These are phyloP conservation scores for Neuroscelio doddi DNA, from an alignment of 2,888 invertebrate species.

Conservation along the genomic window DNA sequence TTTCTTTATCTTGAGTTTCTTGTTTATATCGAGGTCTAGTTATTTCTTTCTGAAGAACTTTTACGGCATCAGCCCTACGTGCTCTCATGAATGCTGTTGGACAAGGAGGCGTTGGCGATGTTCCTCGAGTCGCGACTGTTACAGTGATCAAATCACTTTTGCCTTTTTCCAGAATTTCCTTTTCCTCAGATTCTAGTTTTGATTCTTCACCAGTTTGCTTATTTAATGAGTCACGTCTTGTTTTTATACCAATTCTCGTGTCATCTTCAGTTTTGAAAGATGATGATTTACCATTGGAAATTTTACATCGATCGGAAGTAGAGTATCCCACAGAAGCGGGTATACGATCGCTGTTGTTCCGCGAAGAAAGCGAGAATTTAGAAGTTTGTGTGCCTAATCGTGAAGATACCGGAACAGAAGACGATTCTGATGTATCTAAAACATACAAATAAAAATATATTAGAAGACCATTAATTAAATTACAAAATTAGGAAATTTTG, in stretches of 20 bases:
- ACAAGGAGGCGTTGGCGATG: constrained; percentile 84
- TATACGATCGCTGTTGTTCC: constrained; percentile 50
- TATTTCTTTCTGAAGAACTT: constrained; percentile 82
- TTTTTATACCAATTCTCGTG: constrained; percentile 12
- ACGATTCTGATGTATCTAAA: constrained; percentile 57
- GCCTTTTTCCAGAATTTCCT: constrained; percentile 20
- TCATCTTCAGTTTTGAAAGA: constrained; percentile 46
- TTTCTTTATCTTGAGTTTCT: constrained; percentile 79
- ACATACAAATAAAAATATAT: too few relatives aligned
- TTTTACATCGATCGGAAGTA: constrained; percentile 57
- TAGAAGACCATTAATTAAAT: too few relatives aligned
- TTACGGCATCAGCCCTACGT: constrained; percentile 82
- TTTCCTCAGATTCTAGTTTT: constrained; percentile 30
- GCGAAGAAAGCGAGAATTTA: constrained; percentile 49
- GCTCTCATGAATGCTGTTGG: constrained; percentile 76
- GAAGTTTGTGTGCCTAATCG: constrained; percentile 50
- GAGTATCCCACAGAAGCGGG: constrained; percentile 53
- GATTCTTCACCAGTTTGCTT: constrained; percentile 43
- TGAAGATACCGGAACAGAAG: constrained; percentile 54
- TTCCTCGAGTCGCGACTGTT: constrained; percentile 81
- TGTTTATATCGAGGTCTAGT: constrained; percentile 74
- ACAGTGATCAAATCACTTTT: constrained; percentile 62
- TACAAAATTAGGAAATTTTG: too few relatives aligned
- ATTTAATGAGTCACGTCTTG: constrained; percentile 9
- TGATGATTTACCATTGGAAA: constrained; percentile 41